A percentile compares a stretch with the other conserved stretches of the same genome.
Evolutionary conservation across 35 echinoderm and acorn worm genomes (phyloP).

Genomic region (Lytechinus pictus): DNA sequence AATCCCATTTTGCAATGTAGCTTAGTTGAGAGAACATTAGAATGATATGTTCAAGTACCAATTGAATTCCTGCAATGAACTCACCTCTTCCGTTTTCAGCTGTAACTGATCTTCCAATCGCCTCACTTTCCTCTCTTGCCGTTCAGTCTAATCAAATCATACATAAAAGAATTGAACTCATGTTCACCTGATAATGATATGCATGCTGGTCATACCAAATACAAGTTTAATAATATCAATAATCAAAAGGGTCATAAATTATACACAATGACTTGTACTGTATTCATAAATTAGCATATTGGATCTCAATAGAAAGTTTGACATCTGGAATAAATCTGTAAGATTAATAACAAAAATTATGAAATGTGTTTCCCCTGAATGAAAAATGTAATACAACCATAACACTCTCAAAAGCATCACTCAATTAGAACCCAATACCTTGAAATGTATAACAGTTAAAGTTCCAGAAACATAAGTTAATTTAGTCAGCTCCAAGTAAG

Average conservation of each 20-base stretch:
- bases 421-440: neutral
- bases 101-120: slow-evolving; percentile 69
- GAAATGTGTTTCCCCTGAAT: neutral
- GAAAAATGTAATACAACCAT: neutral
- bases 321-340: neutral
- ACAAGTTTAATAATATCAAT: neutral
- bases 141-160: slow-evolving; percentile 56
- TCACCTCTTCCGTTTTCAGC: slow-evolving; percentile 60
- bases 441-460: neutral
- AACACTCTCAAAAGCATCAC: neutral
- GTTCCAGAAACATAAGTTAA: neutral
- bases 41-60: neutral
- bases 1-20: too few species aligned
- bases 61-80: neutral
- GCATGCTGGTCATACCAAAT: neutral
- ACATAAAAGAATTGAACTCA: neutral
- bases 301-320: neutral
- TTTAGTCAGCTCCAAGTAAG: neutral
- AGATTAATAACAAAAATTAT: neutral
- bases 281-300: neutral
- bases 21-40: too few species aligned
- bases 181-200: neutral
- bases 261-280: neutral
- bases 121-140: slow-evolving; percentile 57
- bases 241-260: neutral